A percentile compares a stretch with the other conserved stretches of the same genome.
Evolutionary conservation across 2,888 invertebrate species (phyloP).

Genomic region (Azorinus chamasolen): DNA sequence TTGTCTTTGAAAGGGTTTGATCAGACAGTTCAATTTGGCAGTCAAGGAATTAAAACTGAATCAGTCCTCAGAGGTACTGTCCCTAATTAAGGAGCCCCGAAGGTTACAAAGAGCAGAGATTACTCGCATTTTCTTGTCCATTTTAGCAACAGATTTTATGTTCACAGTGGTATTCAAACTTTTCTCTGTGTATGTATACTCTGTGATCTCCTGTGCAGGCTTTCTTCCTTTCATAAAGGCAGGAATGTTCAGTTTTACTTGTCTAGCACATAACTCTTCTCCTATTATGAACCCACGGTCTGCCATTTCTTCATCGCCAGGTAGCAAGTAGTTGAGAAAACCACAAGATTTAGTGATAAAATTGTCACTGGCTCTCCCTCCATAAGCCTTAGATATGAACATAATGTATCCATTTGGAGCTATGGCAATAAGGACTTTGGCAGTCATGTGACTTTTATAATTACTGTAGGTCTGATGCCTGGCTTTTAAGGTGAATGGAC

Average conservation of each 20-base stretch:
- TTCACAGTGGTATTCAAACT: too few relatives aligned
- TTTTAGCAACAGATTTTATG: too few relatives aligned
- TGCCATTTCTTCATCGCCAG: constrained; percentile 14
- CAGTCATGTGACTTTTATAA: constrained; percentile 24
- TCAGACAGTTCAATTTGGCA: too few relatives aligned
- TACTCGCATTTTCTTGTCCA: too few relatives aligned
- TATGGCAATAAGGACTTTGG: constrained; percentile 22
- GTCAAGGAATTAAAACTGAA: too few relatives aligned
- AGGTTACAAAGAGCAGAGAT: too few relatives aligned
- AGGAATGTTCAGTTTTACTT: constrained; percentile 13
- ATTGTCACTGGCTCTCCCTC: constrained; percentile 29
- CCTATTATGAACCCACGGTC: constrained; percentile 6
- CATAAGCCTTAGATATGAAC: constrained; percentile 23
- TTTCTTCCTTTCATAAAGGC: constrained; percentile 11
- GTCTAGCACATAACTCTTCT: constrained; percentile 9
- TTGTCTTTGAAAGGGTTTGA: too few relatives aligned
- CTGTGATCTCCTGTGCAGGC: constrained; percentile 7
- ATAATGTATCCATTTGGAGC: constrained; percentile 25
- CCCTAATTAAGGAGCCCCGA: too few relatives aligned
- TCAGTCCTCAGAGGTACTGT: too few relatives aligned
- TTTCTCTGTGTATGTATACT: too few relatives aligned
- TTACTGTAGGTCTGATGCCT: constrained; percentile 14
- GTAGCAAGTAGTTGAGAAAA: constrained; percentile 14
- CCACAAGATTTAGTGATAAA: constrained; percentile 33
- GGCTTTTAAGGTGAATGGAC: constrained; percentile 27